These are phyloP conservation scores for Pangasius djambal DNA, from an alignment of 2,797 vertebrate genomes.

Conservation along the genomic window DNA sequence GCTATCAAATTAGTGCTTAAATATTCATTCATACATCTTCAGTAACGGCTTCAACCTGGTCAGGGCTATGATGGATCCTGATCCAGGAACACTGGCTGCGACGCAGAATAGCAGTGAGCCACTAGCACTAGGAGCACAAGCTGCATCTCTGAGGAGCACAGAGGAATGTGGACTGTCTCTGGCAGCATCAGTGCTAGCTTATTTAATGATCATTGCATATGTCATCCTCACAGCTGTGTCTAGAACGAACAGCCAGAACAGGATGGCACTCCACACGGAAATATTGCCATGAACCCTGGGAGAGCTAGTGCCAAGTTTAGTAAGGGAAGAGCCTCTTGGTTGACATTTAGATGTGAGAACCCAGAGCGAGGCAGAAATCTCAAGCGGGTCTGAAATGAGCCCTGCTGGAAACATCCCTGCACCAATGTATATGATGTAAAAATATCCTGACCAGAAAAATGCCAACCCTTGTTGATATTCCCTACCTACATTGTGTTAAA, in stretches of 20 bases:
- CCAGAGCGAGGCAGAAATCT: conserved; percentile 44
- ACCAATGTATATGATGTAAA: conserved; percentile 45
- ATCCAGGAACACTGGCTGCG: conserved; percentile 32
- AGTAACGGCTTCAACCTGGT: background rate
- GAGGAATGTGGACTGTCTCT: conserved; percentile 65
- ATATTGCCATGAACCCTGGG: conserved; percentile 16
- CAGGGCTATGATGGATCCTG: conserved; percentile 5
- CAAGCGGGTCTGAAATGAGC: conserved; percentile 50
- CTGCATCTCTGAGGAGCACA: conserved; percentile 36
- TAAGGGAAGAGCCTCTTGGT: conserved; percentile 28
- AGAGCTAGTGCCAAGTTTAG: conserved; percentile 11
- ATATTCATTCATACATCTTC: conserved; percentile 24
- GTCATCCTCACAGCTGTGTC: conserved; percentile 68
- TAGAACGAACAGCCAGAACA: conserved; percentile 70
- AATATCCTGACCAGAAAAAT: conserved; percentile 30
- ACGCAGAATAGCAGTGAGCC: conserved; percentile 16
- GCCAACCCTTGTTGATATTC: background rate
- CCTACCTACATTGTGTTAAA: conserved; percentile 1
- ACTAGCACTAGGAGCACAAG: conserved; percentile 2
- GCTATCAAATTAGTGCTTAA: conserved; percentile 33
- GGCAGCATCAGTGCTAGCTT: conserved; percentile 67
- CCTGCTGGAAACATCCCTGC: conserved; percentile 49
- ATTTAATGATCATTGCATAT: conserved; percentile 73
- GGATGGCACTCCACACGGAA: conserved; percentile 40
- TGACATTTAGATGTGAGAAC: conserved; percentile 44